These are phyloP conservation scores for Holacanthella duospinosa DNA, from an alignment of 2,888 invertebrate genomes.

Conservation along the genomic window DNA sequence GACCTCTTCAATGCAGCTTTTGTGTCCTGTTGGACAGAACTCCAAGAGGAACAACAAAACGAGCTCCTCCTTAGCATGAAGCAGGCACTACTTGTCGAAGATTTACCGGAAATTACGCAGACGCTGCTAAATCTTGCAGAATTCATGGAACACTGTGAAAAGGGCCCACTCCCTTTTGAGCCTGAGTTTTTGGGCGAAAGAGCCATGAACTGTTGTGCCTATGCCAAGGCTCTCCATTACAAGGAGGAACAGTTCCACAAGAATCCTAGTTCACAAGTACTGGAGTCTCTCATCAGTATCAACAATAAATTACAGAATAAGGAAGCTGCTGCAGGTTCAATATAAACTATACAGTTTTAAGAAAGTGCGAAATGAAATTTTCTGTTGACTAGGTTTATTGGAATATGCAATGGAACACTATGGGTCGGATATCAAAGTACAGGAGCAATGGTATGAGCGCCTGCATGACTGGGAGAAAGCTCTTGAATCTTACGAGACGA, in stretches of 20 bases:
- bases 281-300: constrained; percentile 87
- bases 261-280: constrained; percentile 69
- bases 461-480: constrained; percentile 98
- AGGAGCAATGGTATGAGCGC: constrained; percentile 97
- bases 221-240: constrained; percentile 74
- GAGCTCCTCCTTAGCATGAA: constrained; percentile 78
- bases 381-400: constrained; percentile 55
- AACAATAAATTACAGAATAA: constrained; percentile 98
- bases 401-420: constrained; percentile 78
- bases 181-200: constrained; percentile 76
- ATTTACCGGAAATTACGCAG: constrained; percentile 90
- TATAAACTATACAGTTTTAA: neutral
- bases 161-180: constrained; percentile 80
- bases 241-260: constrained; percentile 89
- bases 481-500: constrained; percentile 69
- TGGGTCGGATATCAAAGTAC: constrained; percentile 52
- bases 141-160: constrained; percentile 99
- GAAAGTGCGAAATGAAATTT: neutral
- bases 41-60: constrained; percentile 65
- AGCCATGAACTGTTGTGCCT: constrained; percentile 83
- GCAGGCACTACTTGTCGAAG: constrained; percentile 81
- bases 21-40: constrained; percentile 96
- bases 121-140: constrained; percentile 94
- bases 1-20: constrained; percentile 98
- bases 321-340: constrained; percentile 88